Evolutionary conservation across 2,113 vertebrate species (phyloP).

Genomic region (Neolamprologus sp.): DNA sequence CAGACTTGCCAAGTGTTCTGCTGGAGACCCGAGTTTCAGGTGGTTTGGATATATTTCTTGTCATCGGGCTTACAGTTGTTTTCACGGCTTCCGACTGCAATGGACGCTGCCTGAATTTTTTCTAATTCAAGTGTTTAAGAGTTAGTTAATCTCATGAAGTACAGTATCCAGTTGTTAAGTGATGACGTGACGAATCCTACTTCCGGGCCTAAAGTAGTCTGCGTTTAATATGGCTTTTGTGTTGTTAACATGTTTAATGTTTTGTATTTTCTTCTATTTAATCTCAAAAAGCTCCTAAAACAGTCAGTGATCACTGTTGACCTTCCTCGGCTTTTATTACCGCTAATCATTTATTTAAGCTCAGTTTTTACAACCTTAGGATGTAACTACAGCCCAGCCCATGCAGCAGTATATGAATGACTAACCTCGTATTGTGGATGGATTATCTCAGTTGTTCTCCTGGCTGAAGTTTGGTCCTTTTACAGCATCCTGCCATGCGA

Average conservation of each 20-base stretch:
- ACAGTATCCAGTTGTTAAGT: not conserved
- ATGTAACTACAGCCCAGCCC: not conserved
- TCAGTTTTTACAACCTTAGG: not conserved
- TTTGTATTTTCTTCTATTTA: not conserved
- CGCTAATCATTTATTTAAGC: rapidly evolving
- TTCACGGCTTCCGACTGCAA: not conserved
- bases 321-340: not conserved
- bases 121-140: not conserved
- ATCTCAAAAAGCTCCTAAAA: not conserved
- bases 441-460: not conserved
- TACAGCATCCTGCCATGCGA: rapidly evolving
- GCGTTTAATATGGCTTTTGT: not conserved
- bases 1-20: not conserved
- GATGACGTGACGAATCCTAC: not conserved
- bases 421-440: not conserved
- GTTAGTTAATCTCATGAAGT: not conserved
- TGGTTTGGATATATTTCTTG: not conserved
- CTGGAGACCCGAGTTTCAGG: not conserved
- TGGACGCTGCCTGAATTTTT: not conserved
- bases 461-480: not conserved
- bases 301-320: rapidly evolving
- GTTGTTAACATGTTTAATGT: not conserved
- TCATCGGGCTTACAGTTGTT: not conserved
- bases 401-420: not conserved
- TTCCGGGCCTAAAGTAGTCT: not conserved